Evolutionary conservation across 2,797 vertebrate species (phyloP).

Genomic region (Okamejei kenojei): DNA sequence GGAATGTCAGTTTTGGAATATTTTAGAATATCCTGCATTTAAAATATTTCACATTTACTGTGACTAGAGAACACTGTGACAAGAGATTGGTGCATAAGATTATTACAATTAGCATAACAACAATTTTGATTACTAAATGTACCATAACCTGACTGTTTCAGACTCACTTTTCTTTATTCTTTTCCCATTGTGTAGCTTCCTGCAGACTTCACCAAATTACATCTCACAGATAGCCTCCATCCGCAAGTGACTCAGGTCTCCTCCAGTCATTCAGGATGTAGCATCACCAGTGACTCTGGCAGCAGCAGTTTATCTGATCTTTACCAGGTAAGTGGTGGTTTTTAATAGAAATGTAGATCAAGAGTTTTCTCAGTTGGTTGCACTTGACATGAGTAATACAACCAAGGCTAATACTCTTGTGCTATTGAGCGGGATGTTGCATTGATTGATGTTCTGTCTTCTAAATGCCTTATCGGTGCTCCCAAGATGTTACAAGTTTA

Average conservation of each 20-base stretch:
- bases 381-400: background rate
- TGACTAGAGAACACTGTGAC: too few relatives aligned
- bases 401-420: too few relatives aligned
- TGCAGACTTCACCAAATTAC: constrained; percentile 97
- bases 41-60: background rate
- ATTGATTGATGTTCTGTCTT: too few relatives aligned
- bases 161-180: constrained; percentile 51
- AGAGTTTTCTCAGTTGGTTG: background rate
- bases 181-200: constrained; percentile 76
- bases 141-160: constrained; percentile 37
- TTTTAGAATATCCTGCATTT: background rate
- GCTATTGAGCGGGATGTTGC: too few relatives aligned
- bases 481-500: too few relatives aligned
- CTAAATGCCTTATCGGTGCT: too few relatives aligned
- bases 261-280: constrained; percentile 99
- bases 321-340: constrained; percentile 80
- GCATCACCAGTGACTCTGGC: constrained; percentile 98
- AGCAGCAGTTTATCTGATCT: constrained; percentile 99
- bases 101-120: constrained; percentile 41
- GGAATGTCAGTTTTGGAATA: background rate
- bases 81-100: background rate
- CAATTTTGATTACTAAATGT: constrained; percentile 51
- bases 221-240: constrained; percentile 96
- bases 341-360: background rate
- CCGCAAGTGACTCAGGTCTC: constrained; percentile 98